phyloP scores from a whole-genome alignment of 2,888 invertebrate species.

The Eupithecia insigniata region DNA sequence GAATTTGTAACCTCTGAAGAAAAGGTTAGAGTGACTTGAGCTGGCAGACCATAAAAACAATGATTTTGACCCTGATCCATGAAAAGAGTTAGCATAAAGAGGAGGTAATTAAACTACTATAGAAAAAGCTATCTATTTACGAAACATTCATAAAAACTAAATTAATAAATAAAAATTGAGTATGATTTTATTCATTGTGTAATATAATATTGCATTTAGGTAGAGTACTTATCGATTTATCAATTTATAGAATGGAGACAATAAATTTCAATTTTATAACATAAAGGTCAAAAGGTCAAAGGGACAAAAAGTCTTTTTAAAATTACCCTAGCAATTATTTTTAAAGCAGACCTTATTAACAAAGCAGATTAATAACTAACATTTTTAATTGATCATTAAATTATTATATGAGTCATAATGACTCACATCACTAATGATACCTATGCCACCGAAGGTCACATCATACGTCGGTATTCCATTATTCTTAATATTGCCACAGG shows the following conservation, averaged over 20 bases:
- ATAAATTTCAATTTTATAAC: not conserved
- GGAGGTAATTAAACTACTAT: not conserved
- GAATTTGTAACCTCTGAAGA: not conserved
- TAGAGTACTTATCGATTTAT: not conserved
- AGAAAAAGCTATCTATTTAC: not conserved
- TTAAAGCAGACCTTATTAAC: too few species aligned
- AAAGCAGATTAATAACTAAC: too few species aligned
- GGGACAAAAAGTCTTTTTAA: too few species aligned
- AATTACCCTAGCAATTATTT: too few species aligned
- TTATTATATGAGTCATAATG: too few species aligned
- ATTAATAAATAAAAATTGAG: not conserved
- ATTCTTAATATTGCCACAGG: conserved; percentile 2
- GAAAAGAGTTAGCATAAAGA: not conserved
- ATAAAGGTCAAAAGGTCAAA: too few species aligned
- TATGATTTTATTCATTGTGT: too few species aligned
- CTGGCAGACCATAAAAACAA: not conserved
- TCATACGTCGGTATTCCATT: conserved; percentile 1
- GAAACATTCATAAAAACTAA: not conserved
- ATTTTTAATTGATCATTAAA: too few species aligned
- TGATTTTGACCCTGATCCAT: not conserved
- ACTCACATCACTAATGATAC: conserved; percentile 2
- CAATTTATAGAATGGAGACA: not conserved
- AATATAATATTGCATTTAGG: too few species aligned
- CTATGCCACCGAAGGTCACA: not conserved
- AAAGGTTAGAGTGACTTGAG: not conserved